Evolutionary conservation across 1,140 invertebrate species (phyloP).

Genomic region (Octopus sinensis): DNA sequence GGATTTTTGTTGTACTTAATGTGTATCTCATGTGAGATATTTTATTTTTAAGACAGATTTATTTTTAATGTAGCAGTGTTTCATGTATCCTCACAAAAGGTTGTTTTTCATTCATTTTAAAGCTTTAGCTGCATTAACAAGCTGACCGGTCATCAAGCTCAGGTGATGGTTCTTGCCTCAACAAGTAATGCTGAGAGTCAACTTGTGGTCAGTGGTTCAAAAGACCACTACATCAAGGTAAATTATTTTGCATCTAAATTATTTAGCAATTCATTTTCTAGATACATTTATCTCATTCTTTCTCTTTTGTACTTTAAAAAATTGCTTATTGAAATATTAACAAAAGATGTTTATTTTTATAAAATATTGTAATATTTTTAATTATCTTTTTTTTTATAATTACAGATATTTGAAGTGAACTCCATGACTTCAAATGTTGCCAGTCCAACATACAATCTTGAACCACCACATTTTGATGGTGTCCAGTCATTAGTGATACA

Average conservation of each 20-base stretch:
- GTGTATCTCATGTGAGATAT: neutral
- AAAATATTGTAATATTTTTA: too few species aligned
- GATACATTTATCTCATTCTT: too few species aligned
- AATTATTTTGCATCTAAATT: neutral
- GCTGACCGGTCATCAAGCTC: constrained; percentile 77
- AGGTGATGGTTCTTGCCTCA: constrained; percentile 79
- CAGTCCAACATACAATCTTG: constrained; percentile 70
- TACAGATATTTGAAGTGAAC: constrained; percentile 65
- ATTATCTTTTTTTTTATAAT: neutral
- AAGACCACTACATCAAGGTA: constrained; percentile 79
- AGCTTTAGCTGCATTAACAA: constrained; percentile 71
- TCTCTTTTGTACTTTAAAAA: too few species aligned
- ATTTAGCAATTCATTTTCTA: too few species aligned
- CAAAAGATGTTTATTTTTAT: too few species aligned
- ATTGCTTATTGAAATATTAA: too few species aligned
- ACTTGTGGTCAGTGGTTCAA: constrained; percentile 76
- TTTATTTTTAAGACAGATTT: neutral
- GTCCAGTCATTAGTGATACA: constrained; percentile 75
- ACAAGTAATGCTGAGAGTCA: constrained; percentile 61
- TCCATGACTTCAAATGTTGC: constrained; percentile 62
- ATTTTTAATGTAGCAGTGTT: neutral
- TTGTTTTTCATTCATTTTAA: neutral
- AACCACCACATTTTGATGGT: constrained; percentile 88
- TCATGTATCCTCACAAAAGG: neutral
- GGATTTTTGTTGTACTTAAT: too few species aligned